Conservation (phyloP, 2,113 vertebrate species). For the Corythornis vintsioides region DNA sequence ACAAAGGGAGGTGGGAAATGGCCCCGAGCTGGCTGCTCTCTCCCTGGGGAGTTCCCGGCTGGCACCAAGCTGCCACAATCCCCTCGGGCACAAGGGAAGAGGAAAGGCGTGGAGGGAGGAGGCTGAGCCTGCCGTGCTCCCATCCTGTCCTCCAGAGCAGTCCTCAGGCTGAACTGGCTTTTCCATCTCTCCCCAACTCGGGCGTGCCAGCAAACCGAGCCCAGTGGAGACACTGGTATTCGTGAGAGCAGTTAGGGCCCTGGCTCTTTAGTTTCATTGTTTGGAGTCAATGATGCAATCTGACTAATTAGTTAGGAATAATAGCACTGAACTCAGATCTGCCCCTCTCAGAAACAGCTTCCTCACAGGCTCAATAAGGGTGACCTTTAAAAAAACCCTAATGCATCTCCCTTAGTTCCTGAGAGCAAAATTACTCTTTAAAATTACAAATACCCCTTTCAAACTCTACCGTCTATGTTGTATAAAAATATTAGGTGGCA, state of each 20-base stretch:
- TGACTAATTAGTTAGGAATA: conserved; percentile 19
- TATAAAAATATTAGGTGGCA: neutral
- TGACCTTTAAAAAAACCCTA: neutral
- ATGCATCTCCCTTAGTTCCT: neutral
- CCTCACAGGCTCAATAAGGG: neutral
- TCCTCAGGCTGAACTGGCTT: neutral
- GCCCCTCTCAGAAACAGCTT: neutral
- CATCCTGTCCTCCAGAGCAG: neutral
- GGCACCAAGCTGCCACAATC: neutral
- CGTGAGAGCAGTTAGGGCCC: neutral
- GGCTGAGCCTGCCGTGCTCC: neutral
- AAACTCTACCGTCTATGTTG: neutral
- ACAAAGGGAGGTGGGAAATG: neutral
- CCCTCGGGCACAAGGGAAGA: neutral
- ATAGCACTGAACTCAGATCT: neutral
- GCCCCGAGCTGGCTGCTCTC: neutral
- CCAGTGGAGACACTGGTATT: neutral
- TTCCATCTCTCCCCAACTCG: neutral
- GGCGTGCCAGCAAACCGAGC: neutral
- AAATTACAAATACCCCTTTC: neutral
- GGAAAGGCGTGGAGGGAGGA: neutral
- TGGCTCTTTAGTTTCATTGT: conserved; percentile 12
- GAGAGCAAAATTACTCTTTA: neutral
- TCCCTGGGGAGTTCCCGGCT: neutral
- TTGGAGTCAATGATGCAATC: conserved; percentile 15